Evolutionary conservation across 2,888 invertebrate species (phyloP).

Genomic region (Oligia strigilis): DNA sequence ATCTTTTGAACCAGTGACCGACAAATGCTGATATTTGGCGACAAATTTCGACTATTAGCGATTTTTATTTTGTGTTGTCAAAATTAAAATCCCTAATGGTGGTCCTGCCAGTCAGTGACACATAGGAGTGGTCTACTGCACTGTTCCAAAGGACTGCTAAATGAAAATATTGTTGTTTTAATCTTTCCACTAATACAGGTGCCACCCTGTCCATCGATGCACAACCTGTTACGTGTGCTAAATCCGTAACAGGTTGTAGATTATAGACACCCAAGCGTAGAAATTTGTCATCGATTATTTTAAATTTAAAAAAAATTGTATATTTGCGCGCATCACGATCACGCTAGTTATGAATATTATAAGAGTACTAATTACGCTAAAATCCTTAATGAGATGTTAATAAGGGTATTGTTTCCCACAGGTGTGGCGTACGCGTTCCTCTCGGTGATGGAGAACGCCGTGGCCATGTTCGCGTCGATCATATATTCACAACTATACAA

Average conservation of each 20-base stretch:
- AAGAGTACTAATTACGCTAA: neutral
- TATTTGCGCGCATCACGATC: neutral
- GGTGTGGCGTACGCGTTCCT: constrained; percentile 94
- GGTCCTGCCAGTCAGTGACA: too few relatives aligned
- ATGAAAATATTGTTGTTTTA: neutral
- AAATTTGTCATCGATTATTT: too few relatives aligned
- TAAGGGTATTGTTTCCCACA: constrained; percentile 73
- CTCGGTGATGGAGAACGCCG: constrained; percentile 95
- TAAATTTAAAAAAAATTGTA: too few relatives aligned
- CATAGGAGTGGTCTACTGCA: neutral
- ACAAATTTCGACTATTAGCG: too few relatives aligned
- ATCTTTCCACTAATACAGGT: neutral
- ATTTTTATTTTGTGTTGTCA: too few relatives aligned
- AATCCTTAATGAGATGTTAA: neutral
- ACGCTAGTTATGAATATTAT: neutral
- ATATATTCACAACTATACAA: constrained; percentile 94
- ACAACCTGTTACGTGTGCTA: too few relatives aligned
- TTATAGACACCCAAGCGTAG: too few relatives aligned
- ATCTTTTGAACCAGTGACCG: too few relatives aligned
- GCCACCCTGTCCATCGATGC: too few relatives aligned
- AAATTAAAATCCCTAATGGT: too few relatives aligned
- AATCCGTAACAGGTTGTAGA: too few relatives aligned
- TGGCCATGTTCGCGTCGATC: constrained; percentile 93
- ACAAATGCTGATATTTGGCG: too few relatives aligned
- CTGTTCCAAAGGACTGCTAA: neutral